Percentiles rank a stretch among this genome's conserved stretches.
Conservation (phyloP, 2,113 vertebrate species). For the Bombycilla garrulus region DNA sequence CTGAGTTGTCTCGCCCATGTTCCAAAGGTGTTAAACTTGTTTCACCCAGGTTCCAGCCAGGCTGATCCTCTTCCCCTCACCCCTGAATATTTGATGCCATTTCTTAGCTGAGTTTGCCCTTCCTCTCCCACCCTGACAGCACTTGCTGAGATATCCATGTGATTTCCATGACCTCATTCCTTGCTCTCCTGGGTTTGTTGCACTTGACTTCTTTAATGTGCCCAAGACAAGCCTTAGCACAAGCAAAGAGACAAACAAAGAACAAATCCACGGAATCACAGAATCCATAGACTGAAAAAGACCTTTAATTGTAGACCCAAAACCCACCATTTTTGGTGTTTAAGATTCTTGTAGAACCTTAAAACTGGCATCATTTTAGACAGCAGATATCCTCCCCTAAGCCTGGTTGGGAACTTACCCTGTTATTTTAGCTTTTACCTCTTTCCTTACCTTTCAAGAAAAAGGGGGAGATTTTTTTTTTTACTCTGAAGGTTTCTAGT, state of each 20-base stretch:
- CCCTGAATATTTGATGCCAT: neutral
- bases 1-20: neutral
- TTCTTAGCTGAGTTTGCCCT: neutral
- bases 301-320: neutral
- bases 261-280: neutral
- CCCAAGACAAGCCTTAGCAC: neutral
- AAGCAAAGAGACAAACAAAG: neutral
- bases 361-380: neutral
- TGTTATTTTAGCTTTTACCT: neutral
- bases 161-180: neutral
- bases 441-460: neutral
- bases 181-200: neutral
- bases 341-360: neutral
- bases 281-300: neutral
- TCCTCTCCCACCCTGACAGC: neutral
- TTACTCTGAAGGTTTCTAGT: neutral
- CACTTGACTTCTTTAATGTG: neutral
- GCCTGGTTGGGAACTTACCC: neutral
- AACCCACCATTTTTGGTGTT: neutral
- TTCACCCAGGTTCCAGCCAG: neutral
- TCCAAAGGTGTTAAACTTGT: neutral
- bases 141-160: neutral
- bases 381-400: neutral
- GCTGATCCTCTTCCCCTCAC: neutral
- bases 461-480: neutral